Evolutionary conservation across 2,797 vertebrate species (phyloP), one percentile per base, ranked within the genome.

Genomic region (Sebastolobus alascanus): DNA sequence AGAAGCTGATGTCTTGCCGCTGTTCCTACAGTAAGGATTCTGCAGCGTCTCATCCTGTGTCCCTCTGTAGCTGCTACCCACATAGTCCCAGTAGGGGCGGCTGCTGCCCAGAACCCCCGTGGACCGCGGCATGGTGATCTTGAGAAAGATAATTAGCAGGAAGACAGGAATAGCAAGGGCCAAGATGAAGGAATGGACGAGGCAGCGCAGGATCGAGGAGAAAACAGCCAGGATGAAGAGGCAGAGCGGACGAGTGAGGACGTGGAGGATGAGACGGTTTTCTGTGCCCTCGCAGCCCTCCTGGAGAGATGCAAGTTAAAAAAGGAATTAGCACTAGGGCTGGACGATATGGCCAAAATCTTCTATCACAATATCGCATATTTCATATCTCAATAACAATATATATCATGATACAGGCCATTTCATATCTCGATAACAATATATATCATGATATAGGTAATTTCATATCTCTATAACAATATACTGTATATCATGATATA

Each of bases 191-290:
- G 97, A 97, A 86, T 97, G 96, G 73, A 98, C 90, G 40, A 97
- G 81, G 76, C 97, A 97, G 74, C 97, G 97, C 66, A 97, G 93
- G 71, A 96, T 87, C 0, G 97, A 97, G 71, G 97, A 97, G 69
- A 95, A 90, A 0, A 96, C 93, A 0, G 97, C 97, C 88, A 98
- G 90, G 78, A 97, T 83, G 74, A 98, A 95, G 66, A 98, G 95
- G 54, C 96, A 96, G 4, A 97, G 90, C 0, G 97, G 97, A 33
- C 97, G 96, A 0, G 97, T 98, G 77, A 98, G 92, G 55, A 97
- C 93, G 63, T 97, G 96, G 18, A 98, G 95, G 85, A 97, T 96
- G 88, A 98, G 95, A 0, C 97, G 97, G 92, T 97, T 98, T 73
- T 98, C 97, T 0, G 94, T 96, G 81, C 97, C 97, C 89, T 96